Evolutionary conservation across 2,888 invertebrate species (phyloP).

Genomic region (Linnaemya vulpina): DNA sequence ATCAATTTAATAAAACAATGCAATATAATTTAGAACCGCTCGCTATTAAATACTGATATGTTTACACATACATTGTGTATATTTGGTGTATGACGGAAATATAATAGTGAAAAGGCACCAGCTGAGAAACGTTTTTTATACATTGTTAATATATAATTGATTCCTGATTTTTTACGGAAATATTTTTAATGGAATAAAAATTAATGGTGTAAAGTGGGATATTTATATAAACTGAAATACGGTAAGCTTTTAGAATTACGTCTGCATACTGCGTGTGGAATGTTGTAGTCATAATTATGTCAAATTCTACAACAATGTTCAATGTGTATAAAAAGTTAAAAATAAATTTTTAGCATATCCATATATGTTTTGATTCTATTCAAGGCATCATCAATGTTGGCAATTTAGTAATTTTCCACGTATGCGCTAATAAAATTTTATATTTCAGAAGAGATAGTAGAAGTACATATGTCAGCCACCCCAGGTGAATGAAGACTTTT

Average conservation of each 20-base stretch:
- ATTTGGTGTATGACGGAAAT: conserved; percentile 31
- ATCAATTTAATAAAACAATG: background rate
- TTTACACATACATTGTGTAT: conserved; percentile 18
- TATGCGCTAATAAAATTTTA: background rate
- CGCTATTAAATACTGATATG: conserved; percentile 34
- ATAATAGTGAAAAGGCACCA: conserved; percentile 34
- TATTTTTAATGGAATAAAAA: too few relatives aligned
- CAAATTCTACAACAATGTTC: background rate
- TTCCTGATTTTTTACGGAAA: background rate
- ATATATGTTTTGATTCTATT: conserved; percentile 54
- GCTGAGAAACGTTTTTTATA: conserved; percentile 45
- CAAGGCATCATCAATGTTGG: conserved; percentile 24
- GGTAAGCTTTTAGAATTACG: conserved; percentile 11
- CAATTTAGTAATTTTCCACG: conserved; percentile 8
- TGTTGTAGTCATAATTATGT: background rate
- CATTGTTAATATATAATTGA: background rate
- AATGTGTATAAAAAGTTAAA: conserved; percentile 48
- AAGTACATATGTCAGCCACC: too few relatives aligned
- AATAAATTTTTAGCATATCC: conserved; percentile 60
- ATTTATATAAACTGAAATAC: background rate
- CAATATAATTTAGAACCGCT: background rate
- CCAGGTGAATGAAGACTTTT: too few relatives aligned
- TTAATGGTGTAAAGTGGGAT: conserved; percentile 8
- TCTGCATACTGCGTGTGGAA: conserved; percentile 3
- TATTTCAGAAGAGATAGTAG: too few relatives aligned